phyloP scores from a whole-genome alignment of 2,797 vertebrate species.

The Gambusia yucatana region DNA sequence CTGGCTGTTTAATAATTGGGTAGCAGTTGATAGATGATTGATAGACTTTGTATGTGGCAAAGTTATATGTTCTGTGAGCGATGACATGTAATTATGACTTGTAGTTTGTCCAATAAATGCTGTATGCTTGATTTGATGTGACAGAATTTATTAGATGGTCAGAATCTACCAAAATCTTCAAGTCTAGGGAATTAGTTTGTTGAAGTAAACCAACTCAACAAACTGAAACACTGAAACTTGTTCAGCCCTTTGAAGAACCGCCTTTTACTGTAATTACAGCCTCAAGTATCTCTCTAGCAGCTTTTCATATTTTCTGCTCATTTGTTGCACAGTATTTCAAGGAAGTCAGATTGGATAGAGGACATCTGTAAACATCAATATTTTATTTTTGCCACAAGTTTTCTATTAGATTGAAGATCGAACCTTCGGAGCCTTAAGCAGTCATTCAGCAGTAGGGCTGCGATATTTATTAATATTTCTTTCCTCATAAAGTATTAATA shows the following conservation, averaged over 20 bases:
- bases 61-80: background rate
- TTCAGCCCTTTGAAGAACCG: background rate
- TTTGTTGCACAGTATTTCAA: background rate
- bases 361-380: background rate
- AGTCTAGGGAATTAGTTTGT: background rate
- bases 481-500: too few species aligned
- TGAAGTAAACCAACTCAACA: background rate
- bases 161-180: background rate
- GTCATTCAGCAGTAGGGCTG: too few species aligned
- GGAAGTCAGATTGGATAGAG: background rate
- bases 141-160: background rate
- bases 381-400: background rate
- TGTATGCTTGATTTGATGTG: slow-evolving; percentile 10
- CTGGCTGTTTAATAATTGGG: background rate
- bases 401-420: background rate
- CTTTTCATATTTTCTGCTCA: background rate
- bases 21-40: slow-evolving; percentile 1
- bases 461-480: too few species aligned
- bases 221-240: background rate
- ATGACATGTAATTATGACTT: slow-evolving; percentile 3
- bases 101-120: background rate
- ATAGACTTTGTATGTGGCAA: slow-evolving; percentile 1
- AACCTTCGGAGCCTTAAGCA: background rate
- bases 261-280: background rate
- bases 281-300: background rate